Evolutionary conservation across 2,888 invertebrate genomes (phyloP), one percentile per base, ranked within the genome.

Genomic region (Stenichneumon culpator): DNA sequence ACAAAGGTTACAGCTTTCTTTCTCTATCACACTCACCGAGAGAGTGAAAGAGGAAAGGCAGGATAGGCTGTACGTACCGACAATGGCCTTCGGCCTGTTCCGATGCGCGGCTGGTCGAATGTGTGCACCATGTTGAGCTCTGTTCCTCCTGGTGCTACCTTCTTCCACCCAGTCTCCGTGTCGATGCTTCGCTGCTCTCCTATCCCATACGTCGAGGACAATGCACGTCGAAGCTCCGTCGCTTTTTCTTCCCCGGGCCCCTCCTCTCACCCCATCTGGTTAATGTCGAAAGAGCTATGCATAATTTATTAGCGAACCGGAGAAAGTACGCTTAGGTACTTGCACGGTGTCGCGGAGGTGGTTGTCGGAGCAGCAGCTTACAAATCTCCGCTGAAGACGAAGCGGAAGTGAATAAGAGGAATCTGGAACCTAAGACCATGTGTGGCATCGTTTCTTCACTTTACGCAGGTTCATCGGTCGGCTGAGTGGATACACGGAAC

Each of bases 241-340:
- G 47, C 60, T 63, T 63, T 70, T 70, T 54, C 52, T 77, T 65
- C 22, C 39, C 67, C 67, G 19, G 11, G 32, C 67, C 36, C n/a
- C 67, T 19, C 39, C 39, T 50, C 63, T 32, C 36, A 28, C 25
- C 28, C 52, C 52, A 14, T 67, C 28, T 81, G 84, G 87, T 89
- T 90, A 91, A 91, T 89, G 90, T 90, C 89, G 90, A 84, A 90
- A 91, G 90, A 89, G 88, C 89, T 87, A 91, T 91, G 90, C 90
- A 91, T 91, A 91, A 91, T 91, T 91, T 91, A 91, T 90, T 89
- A 89, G 72, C 57, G 6, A 28, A 25, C 39, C 16, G 36, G 36
- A 39, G 54, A 72, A 19, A n/a, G 36, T 57, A 36, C 36, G n/a
- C 19, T 25, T n/a, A 52, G n/a, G 52, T 32, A 70, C 70, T 70